phyloP scores from a whole-genome alignment of 2,113 vertebrate genomes.

The Rutilus rutilus region DNA sequence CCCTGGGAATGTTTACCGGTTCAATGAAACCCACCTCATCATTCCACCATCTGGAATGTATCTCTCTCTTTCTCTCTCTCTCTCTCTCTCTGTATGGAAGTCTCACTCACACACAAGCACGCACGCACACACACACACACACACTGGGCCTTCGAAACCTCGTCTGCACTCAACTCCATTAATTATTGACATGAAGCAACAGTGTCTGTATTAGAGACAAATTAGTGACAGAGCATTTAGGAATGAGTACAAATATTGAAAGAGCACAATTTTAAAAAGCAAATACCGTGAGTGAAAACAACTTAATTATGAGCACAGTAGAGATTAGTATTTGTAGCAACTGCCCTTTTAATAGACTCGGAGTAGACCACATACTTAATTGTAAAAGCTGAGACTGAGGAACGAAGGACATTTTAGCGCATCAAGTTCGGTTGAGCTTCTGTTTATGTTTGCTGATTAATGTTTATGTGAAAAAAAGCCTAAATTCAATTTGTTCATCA shows the following conservation, averaged over 20 bases:
- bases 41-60: slow-evolving; percentile 78
- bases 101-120: slow-evolving; percentile 57
- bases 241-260: background rate
- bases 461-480: too few relatives aligned
- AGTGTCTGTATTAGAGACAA: slow-evolving; percentile 49
- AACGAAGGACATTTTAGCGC: background rate
- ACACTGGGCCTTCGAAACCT: slow-evolving; percentile 42
- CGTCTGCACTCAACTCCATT: slow-evolving; percentile 57
- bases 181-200: slow-evolving; percentile 62
- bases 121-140: slow-evolving; percentile 34
- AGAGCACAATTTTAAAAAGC: too few relatives aligned
- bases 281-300: too few relatives aligned
- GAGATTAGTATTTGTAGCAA: background rate
- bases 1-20: slow-evolving; percentile 73
- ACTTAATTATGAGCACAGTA: background rate
- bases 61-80: slow-evolving; percentile 60
- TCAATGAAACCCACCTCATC: slow-evolving; percentile 76
- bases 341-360: background rate
- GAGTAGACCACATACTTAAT: background rate
- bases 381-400: background rate
- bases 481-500: too few relatives aligned
- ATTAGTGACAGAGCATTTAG: slow-evolving; percentile 32
- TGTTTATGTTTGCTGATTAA: too few relatives aligned
- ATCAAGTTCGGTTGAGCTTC: too few relatives aligned
- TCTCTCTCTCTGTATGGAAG: slow-evolving; percentile 36